Base-by-base conservation (phyloP, 1,140 invertebrate genomes). In the Tetramorium alpestre region DNA sequence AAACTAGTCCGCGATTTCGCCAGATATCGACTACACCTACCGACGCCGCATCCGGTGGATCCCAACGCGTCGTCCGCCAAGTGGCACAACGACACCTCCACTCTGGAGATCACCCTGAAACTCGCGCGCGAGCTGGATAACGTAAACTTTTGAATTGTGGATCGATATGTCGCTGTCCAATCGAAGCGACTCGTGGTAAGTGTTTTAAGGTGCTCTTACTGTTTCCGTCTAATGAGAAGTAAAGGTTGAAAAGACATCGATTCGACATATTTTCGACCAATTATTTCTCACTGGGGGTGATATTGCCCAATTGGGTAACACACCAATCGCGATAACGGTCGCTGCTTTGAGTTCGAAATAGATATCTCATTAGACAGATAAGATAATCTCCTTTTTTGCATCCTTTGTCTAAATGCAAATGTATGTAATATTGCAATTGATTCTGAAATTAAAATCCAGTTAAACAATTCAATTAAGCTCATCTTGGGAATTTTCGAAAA, bases 61-160 rank as follows among this genome's bases (percentile, higher is more conserved):
- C 97, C 98, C 10, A 97, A 98, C 90, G 95, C 94, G 28, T 98
- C 98, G 3, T 97, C 97, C 85, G 98, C 98, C 10, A 96, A 97
- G 89, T 99, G 97, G 97, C 96, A 98, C 93, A 88, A 93, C n/a
- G 96, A 97, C n/a, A 94, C 95, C 28, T 96, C 96, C 82, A 97
- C 95, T 25, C 95, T 99, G 58, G 96, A 96, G 87, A 95, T 98
- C 16, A 97, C 96, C 25, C 94, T 98, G 56, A 96, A 96, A 49
- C 95, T 98, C 90, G 94, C 95, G 51, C 96, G 98, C 85, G 98
- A 98, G 93, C 97, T 98, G 91, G 98, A 98, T 95, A 96, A 96
- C 92, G 94, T 98, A 47, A 98, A 99, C 95, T 98, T 98, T 95
- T 98, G 96, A 33, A 97, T 28, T 49, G 13, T 22, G 41, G 13